Percentiles rank a stretch among this genome's conserved stretches.
Conservation (phyloP, 2,888 invertebrate genomes). For the Amblyjoppa proteus region DNA sequence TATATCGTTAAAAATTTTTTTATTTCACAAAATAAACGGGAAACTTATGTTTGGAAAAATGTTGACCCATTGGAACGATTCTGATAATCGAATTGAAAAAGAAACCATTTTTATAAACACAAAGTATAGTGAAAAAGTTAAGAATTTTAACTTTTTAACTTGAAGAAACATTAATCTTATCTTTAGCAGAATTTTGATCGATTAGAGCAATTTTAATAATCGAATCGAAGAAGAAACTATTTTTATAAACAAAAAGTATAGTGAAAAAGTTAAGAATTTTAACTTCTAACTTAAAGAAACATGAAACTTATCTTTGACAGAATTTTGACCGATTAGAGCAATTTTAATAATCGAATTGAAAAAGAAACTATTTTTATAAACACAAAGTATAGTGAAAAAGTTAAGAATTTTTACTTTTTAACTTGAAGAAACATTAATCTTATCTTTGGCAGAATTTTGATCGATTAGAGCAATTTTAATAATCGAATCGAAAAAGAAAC, state of each 20-base stretch:
- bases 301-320: background rate
- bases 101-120: background rate
- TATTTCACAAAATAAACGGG: background rate
- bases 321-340: background rate
- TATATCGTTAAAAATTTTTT: background rate
- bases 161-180: background rate
- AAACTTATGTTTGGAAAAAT: background rate
- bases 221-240: too few relatives aligned
- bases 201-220: too few relatives aligned
- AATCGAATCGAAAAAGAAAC: too few relatives aligned
- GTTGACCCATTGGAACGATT: too few relatives aligned
- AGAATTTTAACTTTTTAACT: background rate
- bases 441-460: background rate
- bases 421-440: background rate
- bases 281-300: background rate
- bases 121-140: background rate
- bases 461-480: too few relatives aligned
- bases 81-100: too few relatives aligned
- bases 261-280: background rate
- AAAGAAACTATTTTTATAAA: background rate
- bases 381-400: background rate
- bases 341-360: background rate
- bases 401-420: background rate
- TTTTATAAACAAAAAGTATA: background rate
- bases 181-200: background rate